Base-by-base conservation (phyloP, 2,797 vertebrate genomes). In the Champsocephalus esox region DNA sequence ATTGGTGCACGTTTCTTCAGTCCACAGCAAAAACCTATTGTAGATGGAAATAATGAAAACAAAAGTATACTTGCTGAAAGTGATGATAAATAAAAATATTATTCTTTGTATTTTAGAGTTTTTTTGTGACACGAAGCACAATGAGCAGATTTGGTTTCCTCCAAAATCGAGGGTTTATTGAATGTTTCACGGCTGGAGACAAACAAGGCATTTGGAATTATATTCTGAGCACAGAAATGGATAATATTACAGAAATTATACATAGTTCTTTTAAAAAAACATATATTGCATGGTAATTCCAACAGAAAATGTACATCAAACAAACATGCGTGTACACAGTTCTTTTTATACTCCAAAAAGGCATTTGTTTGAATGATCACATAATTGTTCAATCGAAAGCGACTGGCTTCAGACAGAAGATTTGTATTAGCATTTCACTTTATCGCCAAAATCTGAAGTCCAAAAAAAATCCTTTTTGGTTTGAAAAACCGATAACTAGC, bases 41-140 rank as follows among this genome's bases (percentile, higher is more conserved):
- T 79, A 61, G 59, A 90, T 85, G 83, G 71, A 89, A 79, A 70
- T 73, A 43, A 81, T 52, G 0, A 0, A 28, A 55, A 80, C 77
- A 73, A 66, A 56, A 71, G 81, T 76, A 76, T 75, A 81, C 82
- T 59, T 83, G 62, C 73, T 86, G 81, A 52, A 70, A 79, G 74
- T 88, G 49, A 83, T 70, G 66, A 87, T 72, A 41, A 93, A 93
- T 90, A 92, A 90, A 93, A 86, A 57, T 32, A 79, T 83, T 89
- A 82, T 91, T 67, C 79, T 88, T 92, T 89, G 77, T 88, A 85
- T 86, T 72, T 75, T 44, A 9, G 52, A 79, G 65, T 58, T 59
- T 64, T 62, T 58, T 58, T 63, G 72, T 60, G 7, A 65, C 16
- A 48, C 52, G 28, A 73, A 66, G 14, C 43, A 66, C 12, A 48